A percentile compares a stretch with the other conserved stretches of the same genome.
phyloP scores from a whole-genome alignment of 2,888 invertebrate genomes.

The Drosophila glabriapex region DNA sequence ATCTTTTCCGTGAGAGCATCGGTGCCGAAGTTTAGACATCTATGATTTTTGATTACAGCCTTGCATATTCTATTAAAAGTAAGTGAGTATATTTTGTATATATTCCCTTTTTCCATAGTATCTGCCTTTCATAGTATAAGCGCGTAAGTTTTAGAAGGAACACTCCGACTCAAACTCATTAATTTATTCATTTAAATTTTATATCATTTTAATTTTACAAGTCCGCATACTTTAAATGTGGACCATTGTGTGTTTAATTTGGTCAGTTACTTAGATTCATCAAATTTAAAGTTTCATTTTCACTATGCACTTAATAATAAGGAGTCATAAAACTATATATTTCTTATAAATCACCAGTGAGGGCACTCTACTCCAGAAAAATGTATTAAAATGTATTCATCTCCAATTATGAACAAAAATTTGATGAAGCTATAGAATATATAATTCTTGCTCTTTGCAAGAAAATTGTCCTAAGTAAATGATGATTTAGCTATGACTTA shows the following conservation, averaged over 20 bases:
- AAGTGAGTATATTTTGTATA: background rate
- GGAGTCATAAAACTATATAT: background rate
- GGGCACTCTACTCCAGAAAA: background rate
- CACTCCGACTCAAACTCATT: background rate
- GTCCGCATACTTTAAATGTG: background rate
- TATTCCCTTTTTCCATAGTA: background rate
- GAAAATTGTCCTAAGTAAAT: background rate
- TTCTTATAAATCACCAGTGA: background rate
- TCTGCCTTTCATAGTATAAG: background rate
- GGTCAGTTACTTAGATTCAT: background rate
- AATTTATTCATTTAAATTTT: background rate
- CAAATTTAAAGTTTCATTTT: background rate
- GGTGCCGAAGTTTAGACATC: background rate
- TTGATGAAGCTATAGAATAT: background rate
- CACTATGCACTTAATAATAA: background rate
- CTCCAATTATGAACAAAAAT: background rate
- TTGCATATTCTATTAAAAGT: too few species aligned
- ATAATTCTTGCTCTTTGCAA: background rate
- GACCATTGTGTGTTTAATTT: background rate
- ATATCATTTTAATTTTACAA: background rate
- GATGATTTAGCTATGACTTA: conserved; percentile 37
- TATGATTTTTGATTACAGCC: background rate
- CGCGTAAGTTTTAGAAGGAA: background rate
- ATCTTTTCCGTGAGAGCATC: background rate
- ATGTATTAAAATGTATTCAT: background rate